Evolutionary conservation across 2,113 vertebrate genomes (phyloP), one percentile per base, ranked within the genome.

Genomic region (Phaetusa simplex): DNA sequence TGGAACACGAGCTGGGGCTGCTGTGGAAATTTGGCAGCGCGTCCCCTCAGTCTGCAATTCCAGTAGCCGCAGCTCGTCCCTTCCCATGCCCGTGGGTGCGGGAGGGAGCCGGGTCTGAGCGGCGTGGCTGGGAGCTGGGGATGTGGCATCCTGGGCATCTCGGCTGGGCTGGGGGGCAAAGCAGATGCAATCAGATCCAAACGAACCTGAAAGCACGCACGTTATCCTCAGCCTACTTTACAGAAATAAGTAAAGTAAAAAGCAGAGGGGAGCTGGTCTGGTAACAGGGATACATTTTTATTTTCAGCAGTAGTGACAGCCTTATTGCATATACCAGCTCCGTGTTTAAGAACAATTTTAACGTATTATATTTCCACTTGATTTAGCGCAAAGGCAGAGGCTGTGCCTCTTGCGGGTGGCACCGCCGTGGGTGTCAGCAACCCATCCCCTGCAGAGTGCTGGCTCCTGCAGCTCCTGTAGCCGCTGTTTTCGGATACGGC

Each of bases 1-100:
- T 78, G 93, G 86, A 89, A 21, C 77, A 1, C 42, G 5, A 24
- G 70, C 93, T 22, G 93, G 85, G 87, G 42, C 86, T 65, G 76
- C 86, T 96, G 82, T 91, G 96, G 93, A 86, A 81, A 66, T 96
- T 61, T 93, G 94, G 92, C 95, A 90, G 83, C 7, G 1, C 0
- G 1, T 77, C 42, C 76, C 4, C 5, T 21, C 80, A 12, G 89
- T 47, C 70, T 49, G 64, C 64, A 34, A 8, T 82, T 92, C 72
- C 88, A 69, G 91, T 21, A 83, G 88, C 95, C 2, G 6, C 72
- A 30, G 88, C 86, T 70, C 36, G 0, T 71, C 3, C 0, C 27
- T 64, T 64, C 78, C 59, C 3, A 4, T 4, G 14, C 62, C 84
- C 40, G 1, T 24, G 1, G 77, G 56, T 86, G 72, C 7, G 6